Conservation (phyloP, 2,888 invertebrate genomes). For the Rhamnusium bicolor region DNA sequence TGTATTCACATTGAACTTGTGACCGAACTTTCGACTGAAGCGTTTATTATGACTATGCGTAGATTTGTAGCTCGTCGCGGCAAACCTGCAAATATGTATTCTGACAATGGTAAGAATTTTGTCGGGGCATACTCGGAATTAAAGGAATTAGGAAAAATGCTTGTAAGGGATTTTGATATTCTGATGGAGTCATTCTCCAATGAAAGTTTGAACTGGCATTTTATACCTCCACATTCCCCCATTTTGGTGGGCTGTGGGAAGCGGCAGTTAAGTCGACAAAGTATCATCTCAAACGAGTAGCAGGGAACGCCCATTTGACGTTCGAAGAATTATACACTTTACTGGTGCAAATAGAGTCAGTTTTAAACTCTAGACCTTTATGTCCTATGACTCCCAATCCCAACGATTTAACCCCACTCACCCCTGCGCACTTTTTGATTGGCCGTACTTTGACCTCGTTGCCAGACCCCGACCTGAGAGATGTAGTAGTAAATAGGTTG, state of each 20-base stretch:
- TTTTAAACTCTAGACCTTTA: constrained; percentile 1
- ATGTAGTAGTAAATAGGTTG: too few relatives aligned
- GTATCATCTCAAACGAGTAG: constrained; percentile 14
- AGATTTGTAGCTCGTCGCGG: constrained; percentile 39
- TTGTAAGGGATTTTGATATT: background rate
- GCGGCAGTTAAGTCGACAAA: constrained; percentile 23
- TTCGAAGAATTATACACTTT: constrained; percentile 23
- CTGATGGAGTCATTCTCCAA: too few relatives aligned
- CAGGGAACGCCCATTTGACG: constrained; percentile 5
- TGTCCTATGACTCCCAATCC: constrained; percentile 10
- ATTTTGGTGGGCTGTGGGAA: constrained; percentile 32
- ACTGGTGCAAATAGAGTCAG: constrained; percentile 12
- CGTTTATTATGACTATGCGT: background rate
- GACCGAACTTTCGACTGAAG: background rate
- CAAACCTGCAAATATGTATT: constrained; percentile 3
- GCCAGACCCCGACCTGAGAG: constrained; percentile 8
- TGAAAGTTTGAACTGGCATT: constrained; percentile 11
- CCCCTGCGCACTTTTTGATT: constrained; percentile 27
- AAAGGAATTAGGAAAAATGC: background rate
- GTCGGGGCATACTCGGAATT: constrained; percentile 21
- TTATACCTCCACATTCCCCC: constrained; percentile 24
- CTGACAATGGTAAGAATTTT: constrained; percentile 30
- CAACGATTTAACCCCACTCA: background rate
- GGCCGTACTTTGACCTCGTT: background rate
- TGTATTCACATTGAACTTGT: background rate